Percentiles rank a stretch among this genome's conserved stretches.
These are phyloP conservation scores for Littorina saxatilis DNA, from an alignment of 1,140 invertebrate species.

Conservation along the genomic window DNA sequence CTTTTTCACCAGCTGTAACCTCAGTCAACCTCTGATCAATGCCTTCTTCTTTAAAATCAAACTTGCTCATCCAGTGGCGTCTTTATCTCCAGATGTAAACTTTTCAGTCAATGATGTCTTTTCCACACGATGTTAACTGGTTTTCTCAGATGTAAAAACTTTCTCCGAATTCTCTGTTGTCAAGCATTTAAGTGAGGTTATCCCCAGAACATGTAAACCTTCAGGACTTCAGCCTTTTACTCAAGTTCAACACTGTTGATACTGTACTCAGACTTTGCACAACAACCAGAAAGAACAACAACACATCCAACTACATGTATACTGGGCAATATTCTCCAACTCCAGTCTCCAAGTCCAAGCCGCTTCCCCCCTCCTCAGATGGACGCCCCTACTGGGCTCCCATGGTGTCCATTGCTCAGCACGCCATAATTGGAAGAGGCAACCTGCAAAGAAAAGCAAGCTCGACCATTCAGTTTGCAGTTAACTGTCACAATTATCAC, in stretches of 20 bases:
- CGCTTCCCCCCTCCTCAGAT: background rate
- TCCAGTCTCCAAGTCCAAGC: background rate
- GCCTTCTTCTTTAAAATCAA: too few relatives aligned
- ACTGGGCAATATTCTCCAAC: background rate
- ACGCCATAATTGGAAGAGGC: conserved; percentile 60
- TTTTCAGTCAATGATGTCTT: too few relatives aligned
- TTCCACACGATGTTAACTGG: too few relatives aligned
- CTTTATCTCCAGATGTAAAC: too few relatives aligned
- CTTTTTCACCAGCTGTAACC: too few relatives aligned
- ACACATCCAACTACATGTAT: background rate
- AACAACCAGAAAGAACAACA: background rate
- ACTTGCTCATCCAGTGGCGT: too few relatives aligned
- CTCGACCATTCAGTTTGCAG: background rate
- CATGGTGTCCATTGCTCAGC: conserved; percentile 45
- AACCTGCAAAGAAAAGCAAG: conserved; percentile 50
- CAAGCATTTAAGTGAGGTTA: too few relatives aligned
- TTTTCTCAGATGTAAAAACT: too few relatives aligned
- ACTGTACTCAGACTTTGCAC: background rate
- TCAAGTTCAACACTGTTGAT: background rate
- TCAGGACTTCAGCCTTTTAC: too few relatives aligned
- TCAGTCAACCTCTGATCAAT: too few relatives aligned
- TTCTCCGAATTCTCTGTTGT: too few relatives aligned
- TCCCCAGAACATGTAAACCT: too few relatives aligned
- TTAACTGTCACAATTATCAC: background rate
- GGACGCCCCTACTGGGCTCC: conserved; percentile 53